A percentile compares a stretch with the other conserved stretches of the same genome.
These are phyloP conservation scores for Lepidurus apus DNA, from an alignment of 1,140 invertebrate genomes.

Conservation along the genomic window DNA sequence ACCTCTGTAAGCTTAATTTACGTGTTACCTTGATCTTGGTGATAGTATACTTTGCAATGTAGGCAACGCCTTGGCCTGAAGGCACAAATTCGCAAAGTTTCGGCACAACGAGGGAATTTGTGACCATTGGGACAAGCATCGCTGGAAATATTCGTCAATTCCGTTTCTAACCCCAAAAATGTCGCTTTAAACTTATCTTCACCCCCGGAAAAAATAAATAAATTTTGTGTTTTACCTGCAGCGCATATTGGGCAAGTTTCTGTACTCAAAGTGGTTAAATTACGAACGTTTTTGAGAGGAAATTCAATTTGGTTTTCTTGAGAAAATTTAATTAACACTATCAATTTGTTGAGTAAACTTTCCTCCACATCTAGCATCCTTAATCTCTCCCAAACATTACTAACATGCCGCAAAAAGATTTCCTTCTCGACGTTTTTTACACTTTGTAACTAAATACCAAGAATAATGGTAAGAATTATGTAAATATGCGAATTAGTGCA, in stretches of 20 bases:
- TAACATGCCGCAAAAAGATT: background rate
- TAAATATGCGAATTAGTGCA: background rate
- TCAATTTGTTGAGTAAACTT: background rate
- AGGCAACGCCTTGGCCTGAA: background rate
- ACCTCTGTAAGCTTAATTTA: background rate
- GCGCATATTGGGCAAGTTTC: background rate
- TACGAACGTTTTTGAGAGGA: background rate
- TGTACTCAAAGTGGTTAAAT: background rate
- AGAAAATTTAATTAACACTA: background rate
- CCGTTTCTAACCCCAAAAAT: background rate
- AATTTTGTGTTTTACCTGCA: background rate
- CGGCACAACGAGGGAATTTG: slow-evolving; percentile 19
- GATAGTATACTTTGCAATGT: slow-evolving; percentile 27
- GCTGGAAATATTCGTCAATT: background rate
- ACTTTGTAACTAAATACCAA: background rate
- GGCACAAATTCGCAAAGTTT: slow-evolving; percentile 26
- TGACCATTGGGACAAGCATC: slow-evolving; percentile 19
- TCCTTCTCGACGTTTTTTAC: background rate
- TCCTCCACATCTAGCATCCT: background rate
- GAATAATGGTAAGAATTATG: background rate
- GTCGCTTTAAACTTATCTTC: background rate
- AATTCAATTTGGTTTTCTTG: background rate
- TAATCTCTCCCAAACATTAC: background rate
- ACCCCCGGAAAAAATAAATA: background rate
- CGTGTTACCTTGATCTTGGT: slow-evolving; percentile 28